Base-by-base conservation (phyloP, 2,888 invertebrate species). In the Apoda limacodes region DNA sequence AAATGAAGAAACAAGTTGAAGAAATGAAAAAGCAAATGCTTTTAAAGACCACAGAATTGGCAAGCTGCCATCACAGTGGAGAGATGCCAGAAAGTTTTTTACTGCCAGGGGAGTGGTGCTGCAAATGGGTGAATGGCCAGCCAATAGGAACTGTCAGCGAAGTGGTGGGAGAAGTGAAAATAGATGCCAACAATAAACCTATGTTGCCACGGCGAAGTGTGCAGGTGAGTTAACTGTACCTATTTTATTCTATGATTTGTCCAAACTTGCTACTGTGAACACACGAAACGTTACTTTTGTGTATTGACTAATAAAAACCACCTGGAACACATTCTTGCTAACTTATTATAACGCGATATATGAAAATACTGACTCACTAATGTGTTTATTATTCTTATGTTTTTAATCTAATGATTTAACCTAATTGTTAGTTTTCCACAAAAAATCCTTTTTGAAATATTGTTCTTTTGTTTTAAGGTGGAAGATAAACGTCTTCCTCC, bases 401-500 rank as follows among this genome's bases (percentile, higher is more conserved):
- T 5, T 23, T 17, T 22, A 14, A 13, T 25, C 14, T 5, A 25
- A n/a, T n/a, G n/a, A n/a, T n/a, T n/a, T n/a, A n/a, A n/a, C n/a
- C n/a, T n/a, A 24, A 13, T 12, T 13, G 5, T 12, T 4, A 24
- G 4, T 3, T 17, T 5, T 27, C 20, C 20, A 7, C 19, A 19
- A 19, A 9, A 7, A 7, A 19, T 10, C 22, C 9, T 22, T n/a
- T 10, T 7, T 9, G 14, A n/a, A n/a, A n/a, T n/a, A 7, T 17
- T 17, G 17, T 17, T 17, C 5, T 17, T 17, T n/a, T 24, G 19
- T 12, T 45, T 43, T 4, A 14, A 91, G 65, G 90, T 92, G 4
- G 82, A 86, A 27, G 92, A 92, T 60, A 87, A 85, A 52, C 82
- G 89, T 28, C 61, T 93, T 39, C 92, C 92, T 0, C 61, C 81